Conservation (phyloP, 1,140 invertebrate genomes). For the Andricus grossulariae region DNA sequence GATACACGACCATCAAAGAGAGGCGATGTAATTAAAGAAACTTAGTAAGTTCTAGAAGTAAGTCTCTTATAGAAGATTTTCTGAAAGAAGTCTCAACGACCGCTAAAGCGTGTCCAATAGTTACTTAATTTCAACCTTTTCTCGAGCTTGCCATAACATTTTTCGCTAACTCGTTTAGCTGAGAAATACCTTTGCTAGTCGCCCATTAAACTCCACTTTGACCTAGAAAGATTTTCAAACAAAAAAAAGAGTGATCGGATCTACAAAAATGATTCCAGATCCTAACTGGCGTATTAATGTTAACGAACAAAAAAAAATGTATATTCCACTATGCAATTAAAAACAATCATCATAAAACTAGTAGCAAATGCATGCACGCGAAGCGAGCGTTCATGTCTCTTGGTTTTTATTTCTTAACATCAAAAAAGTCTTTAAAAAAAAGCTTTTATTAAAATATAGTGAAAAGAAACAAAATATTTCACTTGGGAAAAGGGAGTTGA, state of each 20-base stretch:
- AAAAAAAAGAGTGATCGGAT: neutral
- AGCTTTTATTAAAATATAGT: too few species aligned
- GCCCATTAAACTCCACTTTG: conserved; percentile 17
- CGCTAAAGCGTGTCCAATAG: conserved; percentile 11
- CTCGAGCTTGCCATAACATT: conserved; percentile 22
- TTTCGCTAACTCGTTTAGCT: conserved; percentile 20
- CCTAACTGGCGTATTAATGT: too few species aligned
- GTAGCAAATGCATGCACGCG: too few species aligned
- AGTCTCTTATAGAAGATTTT: neutral
- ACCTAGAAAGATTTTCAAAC: neutral
- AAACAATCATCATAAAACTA: too few species aligned
- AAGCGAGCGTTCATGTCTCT: too few species aligned
- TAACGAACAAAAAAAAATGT: too few species aligned
- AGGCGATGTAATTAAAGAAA: conserved; percentile 7
- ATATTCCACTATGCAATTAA: too few species aligned
- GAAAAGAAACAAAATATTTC: too few species aligned
- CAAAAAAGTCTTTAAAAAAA: too few species aligned
- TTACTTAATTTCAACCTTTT: conserved; percentile 28
- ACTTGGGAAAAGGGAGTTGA: too few species aligned
- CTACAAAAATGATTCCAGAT: neutral
- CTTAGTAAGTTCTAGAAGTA: neutral
- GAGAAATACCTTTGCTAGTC: conserved; percentile 6
- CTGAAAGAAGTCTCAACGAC: neutral
- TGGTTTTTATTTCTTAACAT: too few species aligned
- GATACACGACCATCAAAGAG: neutral